Conservation (phyloP, 1,140 invertebrate species). For the Saccostrea glomerata region DNA sequence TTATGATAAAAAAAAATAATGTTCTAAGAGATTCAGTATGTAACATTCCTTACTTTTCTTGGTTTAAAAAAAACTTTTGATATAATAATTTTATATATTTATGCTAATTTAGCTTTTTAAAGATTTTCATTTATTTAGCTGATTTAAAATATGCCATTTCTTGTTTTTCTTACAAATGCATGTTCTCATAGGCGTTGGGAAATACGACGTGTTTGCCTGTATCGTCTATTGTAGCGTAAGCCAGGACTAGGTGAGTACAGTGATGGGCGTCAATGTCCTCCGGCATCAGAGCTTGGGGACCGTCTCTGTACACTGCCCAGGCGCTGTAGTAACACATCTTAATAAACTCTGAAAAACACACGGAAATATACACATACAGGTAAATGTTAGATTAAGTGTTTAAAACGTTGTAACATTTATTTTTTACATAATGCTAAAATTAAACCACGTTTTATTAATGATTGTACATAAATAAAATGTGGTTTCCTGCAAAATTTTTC, state of each 20-base stretch:
- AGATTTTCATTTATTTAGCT: background rate
- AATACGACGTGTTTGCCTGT: slow-evolving; percentile 36
- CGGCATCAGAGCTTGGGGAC: slow-evolving; percentile 82
- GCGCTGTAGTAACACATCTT: slow-evolving; percentile 74
- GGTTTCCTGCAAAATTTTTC: too few relatives aligned
- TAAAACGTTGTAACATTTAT: background rate
- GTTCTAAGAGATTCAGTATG: too few relatives aligned
- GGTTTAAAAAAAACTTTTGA: background rate
- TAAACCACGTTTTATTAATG: too few relatives aligned
- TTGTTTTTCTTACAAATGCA: slow-evolving; percentile 11
- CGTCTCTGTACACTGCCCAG: slow-evolving; percentile 68
- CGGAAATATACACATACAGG: background rate
- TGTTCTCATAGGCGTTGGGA: slow-evolving; percentile 28
- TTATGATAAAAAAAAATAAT: background rate
- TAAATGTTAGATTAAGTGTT: background rate
- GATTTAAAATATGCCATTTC: background rate
- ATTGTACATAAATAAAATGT: too few relatives aligned
- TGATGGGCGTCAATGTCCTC: slow-evolving; percentile 85
- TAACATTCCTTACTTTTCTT: too few relatives aligned
- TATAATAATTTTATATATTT: too few relatives aligned
- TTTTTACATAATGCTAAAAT: background rate
- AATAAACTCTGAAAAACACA: slow-evolving; percentile 35
- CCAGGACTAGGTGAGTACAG: slow-evolving; percentile 91
- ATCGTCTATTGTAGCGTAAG: slow-evolving; percentile 85
- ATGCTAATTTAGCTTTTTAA: background rate